These are phyloP conservation scores for Avahi laniger DNA, from an alignment of 2,797 vertebrate species.

Conservation along the genomic window DNA sequence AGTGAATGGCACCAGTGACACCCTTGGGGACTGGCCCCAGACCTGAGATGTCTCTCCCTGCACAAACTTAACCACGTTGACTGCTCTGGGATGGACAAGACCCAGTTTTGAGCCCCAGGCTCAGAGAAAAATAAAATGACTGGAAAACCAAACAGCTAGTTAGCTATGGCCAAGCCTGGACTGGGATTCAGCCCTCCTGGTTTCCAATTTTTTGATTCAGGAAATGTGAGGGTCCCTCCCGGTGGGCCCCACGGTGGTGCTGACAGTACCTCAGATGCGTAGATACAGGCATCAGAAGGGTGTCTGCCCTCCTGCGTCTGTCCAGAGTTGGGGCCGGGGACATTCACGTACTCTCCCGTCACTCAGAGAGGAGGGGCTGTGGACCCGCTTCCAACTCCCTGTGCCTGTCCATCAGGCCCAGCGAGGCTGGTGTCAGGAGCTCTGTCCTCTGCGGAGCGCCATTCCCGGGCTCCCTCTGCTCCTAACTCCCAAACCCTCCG, in stretches of 20 bases:
- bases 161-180: neutral
- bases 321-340: neutral
- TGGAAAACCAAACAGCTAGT: neutral
- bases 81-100: neutral
- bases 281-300: neutral
- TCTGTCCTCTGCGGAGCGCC: neutral
- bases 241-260: fast-evolving
- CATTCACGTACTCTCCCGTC: neutral
- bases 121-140: neutral
- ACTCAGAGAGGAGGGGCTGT: neutral
- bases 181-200: neutral
- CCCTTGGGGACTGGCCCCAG: fast-evolving
- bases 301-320: neutral
- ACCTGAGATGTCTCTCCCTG: neutral
- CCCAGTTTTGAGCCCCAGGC: neutral
- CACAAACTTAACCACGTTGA: neutral
- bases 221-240: neutral
- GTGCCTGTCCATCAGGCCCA: neutral
- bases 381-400: neutral
- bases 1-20: neutral
- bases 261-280: neutral
- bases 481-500: neutral
- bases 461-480: neutral
- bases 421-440: neutral
- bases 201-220: neutral